Evolutionary conservation across 1,140 invertebrate species (phyloP).

Genomic region (Planococcus citri): DNA sequence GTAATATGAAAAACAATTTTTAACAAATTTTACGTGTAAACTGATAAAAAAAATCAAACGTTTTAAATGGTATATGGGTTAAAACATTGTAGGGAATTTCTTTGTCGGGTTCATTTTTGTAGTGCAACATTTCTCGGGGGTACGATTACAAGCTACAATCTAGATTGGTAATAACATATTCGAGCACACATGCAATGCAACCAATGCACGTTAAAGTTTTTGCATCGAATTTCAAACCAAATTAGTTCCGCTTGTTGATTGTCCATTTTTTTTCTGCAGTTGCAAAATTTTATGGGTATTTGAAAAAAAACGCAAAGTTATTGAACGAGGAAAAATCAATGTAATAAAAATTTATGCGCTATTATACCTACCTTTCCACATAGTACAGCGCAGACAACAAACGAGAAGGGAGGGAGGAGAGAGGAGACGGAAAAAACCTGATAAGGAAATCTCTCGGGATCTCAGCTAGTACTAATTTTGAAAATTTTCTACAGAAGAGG

Average conservation of each 20-base stretch:
- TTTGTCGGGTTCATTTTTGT: not conserved
- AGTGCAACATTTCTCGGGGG: not conserved
- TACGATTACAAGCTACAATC: not conserved
- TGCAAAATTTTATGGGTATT: too few relatives aligned
- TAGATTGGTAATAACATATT: not conserved
- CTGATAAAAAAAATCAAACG: not conserved
- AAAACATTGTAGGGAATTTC: not conserved
- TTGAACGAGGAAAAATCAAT: too few relatives aligned
- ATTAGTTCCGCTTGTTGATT: not conserved
- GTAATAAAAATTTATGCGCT: too few relatives aligned
- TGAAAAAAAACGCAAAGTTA: too few relatives aligned
- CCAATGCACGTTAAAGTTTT: not conserved
- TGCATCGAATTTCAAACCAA: not conserved
- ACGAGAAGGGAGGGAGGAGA: too few relatives aligned
- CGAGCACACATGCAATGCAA: not conserved
- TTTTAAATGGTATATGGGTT: not conserved
- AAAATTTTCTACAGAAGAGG: too few relatives aligned
- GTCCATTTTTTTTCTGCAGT: not conserved
- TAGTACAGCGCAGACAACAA: too few relatives aligned
- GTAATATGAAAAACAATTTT: not conserved
- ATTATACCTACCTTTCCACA: too few relatives aligned
- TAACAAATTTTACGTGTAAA: not conserved
- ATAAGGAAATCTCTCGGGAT: too few relatives aligned
- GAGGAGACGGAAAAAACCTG: too few relatives aligned
- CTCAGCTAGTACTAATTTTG: too few relatives aligned